A percentile compares a stretch with the other conserved stretches of the same genome.
phyloP scores from a whole-genome alignment of 2,888 invertebrate species.

The Andrena marginata region DNA sequence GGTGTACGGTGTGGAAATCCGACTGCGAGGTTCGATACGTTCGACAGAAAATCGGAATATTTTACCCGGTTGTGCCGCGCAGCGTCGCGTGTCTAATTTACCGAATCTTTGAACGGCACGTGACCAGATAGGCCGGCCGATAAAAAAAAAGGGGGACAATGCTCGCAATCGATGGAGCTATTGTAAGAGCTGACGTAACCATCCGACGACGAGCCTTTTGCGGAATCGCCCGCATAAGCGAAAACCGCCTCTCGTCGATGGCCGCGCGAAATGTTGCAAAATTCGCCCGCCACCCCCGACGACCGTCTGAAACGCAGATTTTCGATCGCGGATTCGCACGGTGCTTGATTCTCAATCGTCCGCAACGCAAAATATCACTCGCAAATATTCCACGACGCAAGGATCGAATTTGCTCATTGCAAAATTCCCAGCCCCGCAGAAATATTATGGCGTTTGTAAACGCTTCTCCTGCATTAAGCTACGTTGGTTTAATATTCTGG shows the following conservation, averaged over 20 bases:
- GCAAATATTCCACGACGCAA: background rate
- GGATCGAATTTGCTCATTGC: background rate
- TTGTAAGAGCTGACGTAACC: constrained; percentile 59
- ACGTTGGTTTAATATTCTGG: background rate
- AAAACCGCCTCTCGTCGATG: constrained; percentile 52
- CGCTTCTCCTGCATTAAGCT: background rate
- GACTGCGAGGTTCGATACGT: background rate
- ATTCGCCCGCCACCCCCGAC: constrained; percentile 4
- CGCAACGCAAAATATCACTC: background rate
- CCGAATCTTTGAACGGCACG: constrained; percentile 35
- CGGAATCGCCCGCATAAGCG: constrained; percentile 64
- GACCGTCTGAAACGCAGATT: background rate
- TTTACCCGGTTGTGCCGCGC: constrained; percentile 4
- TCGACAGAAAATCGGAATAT: background rate
- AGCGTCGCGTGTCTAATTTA: constrained; percentile 12
- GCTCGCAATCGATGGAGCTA: constrained; percentile 58
- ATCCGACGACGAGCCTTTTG: constrained; percentile 43
- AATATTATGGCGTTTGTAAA: background rate
- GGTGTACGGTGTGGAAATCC: background rate
- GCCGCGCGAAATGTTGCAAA: constrained; percentile 55
- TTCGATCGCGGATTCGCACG: background rate
- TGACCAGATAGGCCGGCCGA: constrained; percentile 32
- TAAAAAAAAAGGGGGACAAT: constrained; percentile 55
- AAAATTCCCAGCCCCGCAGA: background rate
- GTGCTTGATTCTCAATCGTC: background rate